Evolutionary conservation across 2,113 vertebrate species (phyloP).

Genomic region (Ageneiosus marmoratus): DNA sequence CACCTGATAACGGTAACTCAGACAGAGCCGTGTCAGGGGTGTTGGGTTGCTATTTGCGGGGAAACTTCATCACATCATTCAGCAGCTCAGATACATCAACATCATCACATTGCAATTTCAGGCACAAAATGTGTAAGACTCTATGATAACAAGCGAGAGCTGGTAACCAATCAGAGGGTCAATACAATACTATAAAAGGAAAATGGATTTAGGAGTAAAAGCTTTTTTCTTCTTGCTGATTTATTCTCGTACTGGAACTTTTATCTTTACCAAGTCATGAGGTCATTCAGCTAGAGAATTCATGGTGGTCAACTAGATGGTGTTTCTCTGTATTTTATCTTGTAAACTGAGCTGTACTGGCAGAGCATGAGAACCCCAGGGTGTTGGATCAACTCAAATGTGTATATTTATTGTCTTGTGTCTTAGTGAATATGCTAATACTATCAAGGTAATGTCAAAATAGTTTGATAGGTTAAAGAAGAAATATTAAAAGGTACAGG

Average conservation of each 20-base stretch:
- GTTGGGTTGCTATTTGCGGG: neutral
- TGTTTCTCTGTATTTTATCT: neutral
- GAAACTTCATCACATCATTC: conserved; percentile 2
- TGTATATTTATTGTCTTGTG: neutral
- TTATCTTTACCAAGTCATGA: neutral
- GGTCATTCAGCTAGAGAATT: neutral
- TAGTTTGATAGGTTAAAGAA: neutral
- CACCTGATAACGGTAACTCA: too few species aligned
- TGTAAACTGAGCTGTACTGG: neutral
- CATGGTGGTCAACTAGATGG: neutral
- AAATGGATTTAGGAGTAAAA: neutral
- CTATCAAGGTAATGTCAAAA: neutral
- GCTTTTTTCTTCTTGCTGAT: neutral
- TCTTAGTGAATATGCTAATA: neutral
- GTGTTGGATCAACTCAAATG: neutral
- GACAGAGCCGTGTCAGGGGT: neutral
- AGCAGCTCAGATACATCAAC: neutral
- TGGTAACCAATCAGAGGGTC: neutral
- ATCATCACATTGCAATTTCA: neutral
- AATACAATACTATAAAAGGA: neutral
- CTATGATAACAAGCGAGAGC: neutral
- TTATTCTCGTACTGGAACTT: neutral
- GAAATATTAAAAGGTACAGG: neutral
- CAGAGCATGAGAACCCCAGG: neutral
- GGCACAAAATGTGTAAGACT: neutral